These are phyloP conservation scores for Andricus grossulariae DNA, from an alignment of 1,140 invertebrate genomes.

Conservation along the genomic window DNA sequence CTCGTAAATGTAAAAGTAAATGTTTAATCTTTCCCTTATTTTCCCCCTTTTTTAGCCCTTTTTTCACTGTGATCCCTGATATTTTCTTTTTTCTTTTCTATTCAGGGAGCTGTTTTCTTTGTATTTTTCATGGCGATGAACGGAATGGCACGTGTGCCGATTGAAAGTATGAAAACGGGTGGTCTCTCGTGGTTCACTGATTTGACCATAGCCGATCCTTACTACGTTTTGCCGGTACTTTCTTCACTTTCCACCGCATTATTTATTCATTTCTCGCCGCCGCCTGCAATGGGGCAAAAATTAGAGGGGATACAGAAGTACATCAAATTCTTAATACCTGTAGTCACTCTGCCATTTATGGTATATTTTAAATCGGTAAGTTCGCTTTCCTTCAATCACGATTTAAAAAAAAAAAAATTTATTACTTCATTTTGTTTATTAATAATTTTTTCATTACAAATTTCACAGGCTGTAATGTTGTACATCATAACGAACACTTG, in stretches of 20 bases:
- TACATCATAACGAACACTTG: slow-evolving; percentile 95
- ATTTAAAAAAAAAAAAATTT: background rate
- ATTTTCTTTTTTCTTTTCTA: slow-evolving; percentile 42
- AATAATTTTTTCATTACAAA: too few species aligned
- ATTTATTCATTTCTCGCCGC: background rate
- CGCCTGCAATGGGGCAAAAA: slow-evolving; percentile 73
- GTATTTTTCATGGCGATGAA: slow-evolving; percentile 92
- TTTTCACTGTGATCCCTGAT: background rate
- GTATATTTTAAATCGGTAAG: slow-evolving; percentile 91
- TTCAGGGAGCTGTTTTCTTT: slow-evolving; percentile 89
- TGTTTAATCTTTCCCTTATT: too few species aligned
- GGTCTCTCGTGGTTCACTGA: slow-evolving; percentile 96
- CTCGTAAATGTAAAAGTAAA: too few species aligned
- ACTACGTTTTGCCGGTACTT: slow-evolving; percentile 89
- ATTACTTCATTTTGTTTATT: too few species aligned
- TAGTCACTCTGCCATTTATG: slow-evolving; percentile 90
- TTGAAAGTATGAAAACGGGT: slow-evolving; percentile 91
- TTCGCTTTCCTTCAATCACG: slow-evolving; percentile 47
- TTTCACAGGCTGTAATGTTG: slow-evolving; percentile 85
- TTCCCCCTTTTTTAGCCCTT: too few species aligned
- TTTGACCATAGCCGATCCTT: slow-evolving; percentile 93
- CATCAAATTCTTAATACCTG: slow-evolving; percentile 87
- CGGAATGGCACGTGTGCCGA: slow-evolving; percentile 89
- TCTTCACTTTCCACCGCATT: slow-evolving; percentile 87
- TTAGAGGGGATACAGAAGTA: slow-evolving; percentile 62